phyloP scores from a whole-genome alignment of 2,888 invertebrate genomes.

The Cosmia trapezina region DNA sequence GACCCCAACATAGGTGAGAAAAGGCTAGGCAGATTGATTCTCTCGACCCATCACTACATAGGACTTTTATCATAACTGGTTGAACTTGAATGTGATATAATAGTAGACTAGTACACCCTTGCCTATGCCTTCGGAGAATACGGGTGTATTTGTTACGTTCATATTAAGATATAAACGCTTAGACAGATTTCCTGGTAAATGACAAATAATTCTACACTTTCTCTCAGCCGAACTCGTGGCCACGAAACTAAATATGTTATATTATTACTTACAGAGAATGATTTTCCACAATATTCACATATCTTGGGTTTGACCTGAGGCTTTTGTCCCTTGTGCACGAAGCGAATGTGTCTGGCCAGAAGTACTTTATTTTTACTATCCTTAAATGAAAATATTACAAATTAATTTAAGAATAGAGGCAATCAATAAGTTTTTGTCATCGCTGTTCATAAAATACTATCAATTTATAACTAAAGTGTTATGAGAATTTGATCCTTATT shows the following conservation, averaged over 20 bases:
- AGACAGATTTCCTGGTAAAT: background rate
- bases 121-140: too few relatives aligned
- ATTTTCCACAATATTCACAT: conserved; percentile 43
- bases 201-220: background rate
- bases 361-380: conserved; percentile 29
- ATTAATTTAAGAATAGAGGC: background rate
- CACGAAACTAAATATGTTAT: background rate
- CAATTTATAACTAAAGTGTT: too few relatives aligned
- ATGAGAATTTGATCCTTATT: too few relatives aligned
- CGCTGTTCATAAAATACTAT: background rate
- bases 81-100: too few relatives aligned
- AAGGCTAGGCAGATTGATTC: too few relatives aligned
- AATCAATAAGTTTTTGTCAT: background rate
- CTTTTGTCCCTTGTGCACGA: conserved; percentile 11
- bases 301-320: conserved; percentile 21
- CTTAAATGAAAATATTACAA: conserved; percentile 20
- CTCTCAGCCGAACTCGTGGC: background rate
- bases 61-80: too few relatives aligned
- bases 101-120: too few relatives aligned
- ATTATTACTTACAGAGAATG: conserved; percentile 28
- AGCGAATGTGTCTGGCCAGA: conserved; percentile 29
- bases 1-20: too few relatives aligned
- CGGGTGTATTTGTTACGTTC: too few relatives aligned
- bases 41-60: too few relatives aligned
- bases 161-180: too few relatives aligned